Evolutionary conservation across 2,797 vertebrate species (phyloP).

Genomic region (Peromyscus attwateri): DNA sequence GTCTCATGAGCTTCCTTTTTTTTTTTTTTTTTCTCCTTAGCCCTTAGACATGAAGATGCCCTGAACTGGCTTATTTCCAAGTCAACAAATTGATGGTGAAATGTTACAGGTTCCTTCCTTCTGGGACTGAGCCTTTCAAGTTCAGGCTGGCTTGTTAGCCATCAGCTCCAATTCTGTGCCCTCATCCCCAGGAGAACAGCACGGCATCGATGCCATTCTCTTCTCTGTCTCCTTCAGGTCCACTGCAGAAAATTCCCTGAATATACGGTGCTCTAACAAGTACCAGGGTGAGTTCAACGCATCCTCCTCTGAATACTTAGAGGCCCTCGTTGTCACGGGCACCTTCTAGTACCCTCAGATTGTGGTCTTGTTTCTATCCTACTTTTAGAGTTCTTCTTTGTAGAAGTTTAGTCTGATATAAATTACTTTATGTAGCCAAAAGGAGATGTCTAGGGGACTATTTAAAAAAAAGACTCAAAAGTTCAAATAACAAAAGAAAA

Average conservation of each 20-base stretch:
- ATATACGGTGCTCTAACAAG: background rate
- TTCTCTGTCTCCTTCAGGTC: background rate
- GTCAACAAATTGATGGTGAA: background rate
- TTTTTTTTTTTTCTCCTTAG: background rate
- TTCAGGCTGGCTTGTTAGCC: background rate
- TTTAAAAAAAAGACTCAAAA: slow-evolving; percentile 23
- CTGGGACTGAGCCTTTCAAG: background rate
- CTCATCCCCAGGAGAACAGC: background rate
- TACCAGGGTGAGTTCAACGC: background rate
- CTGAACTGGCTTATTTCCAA: background rate
- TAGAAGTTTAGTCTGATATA: background rate
- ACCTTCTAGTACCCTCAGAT: background rate
- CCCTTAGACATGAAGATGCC: background rate
- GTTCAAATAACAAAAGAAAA: slow-evolving; percentile 12
- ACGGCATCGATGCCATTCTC: background rate
- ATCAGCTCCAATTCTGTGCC: background rate
- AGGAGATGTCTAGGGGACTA: background rate
- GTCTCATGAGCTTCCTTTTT: background rate
- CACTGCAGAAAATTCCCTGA: background rate
- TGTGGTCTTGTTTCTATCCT: background rate
- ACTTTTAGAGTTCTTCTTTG: background rate
- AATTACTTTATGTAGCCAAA: slow-evolving; percentile 5
- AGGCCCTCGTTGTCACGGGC: background rate
- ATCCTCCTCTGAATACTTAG: background rate
- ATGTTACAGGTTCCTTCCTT: background rate